Evolutionary conservation across 1,140 invertebrate species (phyloP).

Genomic region (Drosophila auraria): DNA sequence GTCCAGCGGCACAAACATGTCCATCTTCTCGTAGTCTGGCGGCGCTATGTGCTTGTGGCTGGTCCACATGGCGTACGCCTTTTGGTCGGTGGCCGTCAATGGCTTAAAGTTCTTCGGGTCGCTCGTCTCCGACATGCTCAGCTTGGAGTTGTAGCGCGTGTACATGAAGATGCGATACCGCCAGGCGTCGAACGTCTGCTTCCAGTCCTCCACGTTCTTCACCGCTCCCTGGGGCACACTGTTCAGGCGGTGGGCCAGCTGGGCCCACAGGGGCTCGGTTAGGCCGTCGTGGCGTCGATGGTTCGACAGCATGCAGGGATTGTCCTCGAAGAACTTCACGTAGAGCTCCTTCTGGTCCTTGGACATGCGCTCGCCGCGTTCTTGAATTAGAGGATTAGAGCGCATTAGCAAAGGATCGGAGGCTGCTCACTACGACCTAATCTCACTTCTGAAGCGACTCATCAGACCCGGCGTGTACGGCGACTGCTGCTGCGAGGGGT

Average conservation of each 20-base stretch:
- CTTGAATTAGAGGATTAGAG: conserved; percentile 30
- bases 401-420: not conserved
- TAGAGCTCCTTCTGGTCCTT: conserved; percentile 82
- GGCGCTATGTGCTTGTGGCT: conserved; percentile 77
- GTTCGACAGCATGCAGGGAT: conserved; percentile 80
- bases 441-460: conserved; percentile 82
- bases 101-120: conserved; percentile 82
- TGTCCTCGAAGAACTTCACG: conserved; percentile 82
- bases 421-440: not conserved
- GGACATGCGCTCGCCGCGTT: conserved; percentile 80
- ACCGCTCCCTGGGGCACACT: conserved; percentile 80
- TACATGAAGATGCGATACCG: conserved; percentile 83
- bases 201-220: conserved; percentile 83
- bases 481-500: conserved; percentile 62
- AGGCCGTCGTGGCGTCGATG: conserved; percentile 78
- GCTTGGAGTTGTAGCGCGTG: conserved; percentile 79
- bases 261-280: conserved; percentile 75
- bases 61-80: conserved; percentile 82
- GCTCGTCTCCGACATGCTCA: conserved; percentile 76
- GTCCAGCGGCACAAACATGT: conserved; percentile 74
- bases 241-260: conserved; percentile 72
- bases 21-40: conserved; percentile 78
- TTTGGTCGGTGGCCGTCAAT: conserved; percentile 77
- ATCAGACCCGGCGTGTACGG: conserved; percentile 72
- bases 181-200: conserved; percentile 81